phyloP scores from a whole-genome alignment of 2,888 invertebrate species.

The Lymantria dispar region DNA sequence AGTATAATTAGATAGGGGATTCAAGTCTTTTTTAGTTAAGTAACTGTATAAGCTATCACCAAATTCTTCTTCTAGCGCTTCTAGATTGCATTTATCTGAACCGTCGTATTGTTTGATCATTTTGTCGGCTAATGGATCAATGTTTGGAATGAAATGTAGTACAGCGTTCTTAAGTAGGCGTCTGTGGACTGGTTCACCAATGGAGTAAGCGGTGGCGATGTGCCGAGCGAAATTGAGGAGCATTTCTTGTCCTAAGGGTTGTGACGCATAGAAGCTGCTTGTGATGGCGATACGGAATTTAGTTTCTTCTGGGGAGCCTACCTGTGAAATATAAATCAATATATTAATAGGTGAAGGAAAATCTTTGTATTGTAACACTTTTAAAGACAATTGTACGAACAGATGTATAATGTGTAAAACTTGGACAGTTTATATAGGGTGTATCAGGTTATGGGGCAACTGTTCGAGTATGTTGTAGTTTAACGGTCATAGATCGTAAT shows the following conservation, averaged over 20 bases:
- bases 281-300: conserved; percentile 93
- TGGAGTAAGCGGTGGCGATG: conserved; percentile 86
- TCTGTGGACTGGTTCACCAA: conserved; percentile 85
- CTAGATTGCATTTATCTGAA: conserved; percentile 56
- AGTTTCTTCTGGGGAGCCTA: conserved; percentile 89
- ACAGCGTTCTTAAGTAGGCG: conserved; percentile 87
- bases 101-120: conserved; percentile 53
- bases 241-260: conserved; percentile 93
- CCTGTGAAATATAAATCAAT: conserved; percentile 60
- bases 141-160: conserved; percentile 89
- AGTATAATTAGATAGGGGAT: conserved; percentile 65
- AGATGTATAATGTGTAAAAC: no score
- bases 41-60: conserved; percentile 84
- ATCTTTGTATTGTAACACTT: background rate
- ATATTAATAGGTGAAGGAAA: background rate
- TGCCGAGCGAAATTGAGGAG: conserved; percentile 91
- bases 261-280: conserved; percentile 91
- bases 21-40: conserved; percentile 62
- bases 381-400: background rate
- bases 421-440: no score
- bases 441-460: no score
- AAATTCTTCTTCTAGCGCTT: conserved; percentile 81
- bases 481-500: no score
- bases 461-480: no score
- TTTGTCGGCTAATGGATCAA: conserved; percentile 59